Evolutionary conservation across 2,113 vertebrate species (phyloP).

Genomic region (Bufo gargarizans): DNA sequence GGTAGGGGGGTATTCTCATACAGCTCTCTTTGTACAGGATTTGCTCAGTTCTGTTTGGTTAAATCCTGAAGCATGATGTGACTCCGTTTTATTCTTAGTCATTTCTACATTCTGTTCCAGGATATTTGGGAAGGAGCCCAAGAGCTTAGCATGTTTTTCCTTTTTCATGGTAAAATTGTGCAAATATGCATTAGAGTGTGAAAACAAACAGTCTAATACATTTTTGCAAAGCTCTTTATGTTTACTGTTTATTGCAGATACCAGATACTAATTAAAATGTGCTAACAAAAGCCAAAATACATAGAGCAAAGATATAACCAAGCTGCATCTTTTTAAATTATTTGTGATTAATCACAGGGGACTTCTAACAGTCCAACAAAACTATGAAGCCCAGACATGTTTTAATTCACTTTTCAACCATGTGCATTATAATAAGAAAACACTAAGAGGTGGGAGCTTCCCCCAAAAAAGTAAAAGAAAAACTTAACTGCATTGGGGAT

Average conservation of each 20-base stretch:
- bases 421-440: conserved; percentile 38
- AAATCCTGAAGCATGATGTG: conserved; percentile 82
- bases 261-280: conserved; percentile 88
- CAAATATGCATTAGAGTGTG: conserved; percentile 89
- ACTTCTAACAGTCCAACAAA: conserved; percentile 59
- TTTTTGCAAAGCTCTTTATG: conserved; percentile 89
- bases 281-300: conserved; percentile 86
- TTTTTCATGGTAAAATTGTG: conserved; percentile 89
- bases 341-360: conserved; percentile 78
- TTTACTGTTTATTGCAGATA: conserved; percentile 89
- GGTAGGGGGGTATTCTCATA: conserved; percentile 44
- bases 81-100: conserved; percentile 82
- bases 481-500: conserved; percentile 9
- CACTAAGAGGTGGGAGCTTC: background rate
- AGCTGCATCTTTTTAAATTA: conserved; percentile 80
- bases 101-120: conserved; percentile 84
- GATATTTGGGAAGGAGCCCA: conserved; percentile 86
- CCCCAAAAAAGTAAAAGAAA: background rate
- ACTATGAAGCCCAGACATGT: conserved; percentile 37
- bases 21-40: conserved; percentile 69
- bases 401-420: conserved; percentile 43
- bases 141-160: conserved; percentile 88
- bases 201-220: conserved; percentile 89
- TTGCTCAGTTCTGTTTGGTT: conserved; percentile 78
- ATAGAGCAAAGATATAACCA: conserved; percentile 82